Evolutionary conservation across 1,140 invertebrate species (phyloP).

Genomic region (Holotrichia oblita): DNA sequence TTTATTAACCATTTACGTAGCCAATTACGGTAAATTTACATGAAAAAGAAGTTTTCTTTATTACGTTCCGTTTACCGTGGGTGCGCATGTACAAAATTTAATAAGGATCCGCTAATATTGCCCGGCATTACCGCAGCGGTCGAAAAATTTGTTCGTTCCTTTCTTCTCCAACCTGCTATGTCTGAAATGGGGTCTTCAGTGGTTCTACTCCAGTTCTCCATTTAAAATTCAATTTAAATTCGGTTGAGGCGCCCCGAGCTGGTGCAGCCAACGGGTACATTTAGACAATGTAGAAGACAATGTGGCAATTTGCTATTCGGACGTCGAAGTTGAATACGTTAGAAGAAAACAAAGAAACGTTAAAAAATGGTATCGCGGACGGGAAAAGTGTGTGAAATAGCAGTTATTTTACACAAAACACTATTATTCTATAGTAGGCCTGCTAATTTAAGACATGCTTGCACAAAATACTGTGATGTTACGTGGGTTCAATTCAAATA

Average conservation of each 20-base stretch:
- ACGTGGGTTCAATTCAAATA: too few relatives aligned
- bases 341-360: neutral
- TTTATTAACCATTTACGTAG: neutral
- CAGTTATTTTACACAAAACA: neutral
- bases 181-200: neutral
- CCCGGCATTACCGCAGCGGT: neutral
- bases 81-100: conserved; percentile 4
- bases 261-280: neutral
- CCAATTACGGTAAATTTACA: conserved; percentile 2
- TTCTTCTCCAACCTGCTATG: neutral
- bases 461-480: too few relatives aligned
- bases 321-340: neutral
- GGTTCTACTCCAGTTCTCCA: neutral
- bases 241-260: neutral
- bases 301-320: neutral
- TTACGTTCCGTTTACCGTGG: conserved; percentile 9
- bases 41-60: conserved; percentile 18
- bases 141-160: conserved; percentile 1
- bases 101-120: conserved; percentile 10
- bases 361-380: neutral
- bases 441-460: too few relatives aligned
- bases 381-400: neutral
- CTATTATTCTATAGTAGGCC: neutral
- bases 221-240: conserved; percentile 22
- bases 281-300: neutral